Conservation (phyloP, 2,888 invertebrate species). For the Hedychridium roseum region DNA sequence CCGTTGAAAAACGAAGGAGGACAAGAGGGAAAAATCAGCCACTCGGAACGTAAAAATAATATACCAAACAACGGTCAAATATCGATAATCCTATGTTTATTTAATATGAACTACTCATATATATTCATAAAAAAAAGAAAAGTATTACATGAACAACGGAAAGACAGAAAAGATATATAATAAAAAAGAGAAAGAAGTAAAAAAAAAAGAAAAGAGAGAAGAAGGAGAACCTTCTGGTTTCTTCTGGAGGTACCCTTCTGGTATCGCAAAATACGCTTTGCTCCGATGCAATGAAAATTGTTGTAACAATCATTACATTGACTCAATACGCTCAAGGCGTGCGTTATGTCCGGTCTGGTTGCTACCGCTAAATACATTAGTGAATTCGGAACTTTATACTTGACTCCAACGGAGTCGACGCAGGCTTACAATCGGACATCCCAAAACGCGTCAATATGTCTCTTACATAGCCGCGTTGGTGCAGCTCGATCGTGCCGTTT, state of each 20-base stretch:
- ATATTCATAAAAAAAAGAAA: too few species aligned
- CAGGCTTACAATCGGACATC: constrained; percentile 15
- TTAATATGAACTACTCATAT: too few species aligned
- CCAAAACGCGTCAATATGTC: constrained; percentile 9
- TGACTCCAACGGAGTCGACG: constrained; percentile 11
- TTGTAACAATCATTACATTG: neutral
- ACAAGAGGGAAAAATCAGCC: too few species aligned
- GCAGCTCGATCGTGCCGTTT: neutral
- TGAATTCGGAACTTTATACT: constrained; percentile 1
- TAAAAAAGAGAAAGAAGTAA: too few species aligned
- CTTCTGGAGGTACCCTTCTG: neutral
- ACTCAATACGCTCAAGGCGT: neutral
- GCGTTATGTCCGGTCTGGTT: neutral
- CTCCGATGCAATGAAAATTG: neutral
- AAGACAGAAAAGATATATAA: too few species aligned
- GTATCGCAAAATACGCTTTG: neutral
- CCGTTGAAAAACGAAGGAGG: too few species aligned
- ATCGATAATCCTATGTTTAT: too few species aligned
- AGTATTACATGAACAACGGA: too few species aligned
- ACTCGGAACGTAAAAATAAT: too few species aligned
- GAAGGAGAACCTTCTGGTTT: too few species aligned
- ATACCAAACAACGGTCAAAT: too few species aligned
- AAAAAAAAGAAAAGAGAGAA: too few species aligned
- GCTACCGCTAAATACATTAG: neutral
- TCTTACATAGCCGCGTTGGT: constrained; percentile 6